These are phyloP conservation scores for Danio jaintianensis DNA, from an alignment of 2,797 vertebrate genomes.

Conservation along the genomic window DNA sequence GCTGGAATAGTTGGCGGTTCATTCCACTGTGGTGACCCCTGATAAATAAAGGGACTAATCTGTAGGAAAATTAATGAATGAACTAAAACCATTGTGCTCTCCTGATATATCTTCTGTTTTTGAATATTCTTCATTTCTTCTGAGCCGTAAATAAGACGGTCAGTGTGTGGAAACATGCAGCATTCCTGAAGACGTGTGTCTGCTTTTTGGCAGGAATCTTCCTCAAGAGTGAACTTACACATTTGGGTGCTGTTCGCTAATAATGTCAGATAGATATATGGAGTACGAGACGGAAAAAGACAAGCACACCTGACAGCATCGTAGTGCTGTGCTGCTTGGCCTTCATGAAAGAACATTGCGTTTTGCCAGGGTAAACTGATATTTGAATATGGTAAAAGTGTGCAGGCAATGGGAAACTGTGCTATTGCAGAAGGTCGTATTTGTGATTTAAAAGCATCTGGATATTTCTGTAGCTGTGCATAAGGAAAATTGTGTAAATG, in stretches of 20 bases:
- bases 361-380: slow-evolving; percentile 8
- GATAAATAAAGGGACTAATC: no score
- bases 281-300: neutral
- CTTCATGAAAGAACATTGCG: neutral
- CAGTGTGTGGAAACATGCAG: slow-evolving; percentile 7
- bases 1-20: no score
- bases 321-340: neutral
- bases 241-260: slow-evolving; percentile 5
- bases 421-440: neutral
- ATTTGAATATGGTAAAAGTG: neutral
- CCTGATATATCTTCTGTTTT: neutral
- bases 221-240: neutral
- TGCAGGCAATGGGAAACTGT: neutral
- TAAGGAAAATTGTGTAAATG: neutral
- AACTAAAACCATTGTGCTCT: neutral
- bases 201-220: slow-evolving; percentile 19
- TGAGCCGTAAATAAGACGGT: neutral
- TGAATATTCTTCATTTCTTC: neutral
- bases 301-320: slow-evolving; percentile 1
- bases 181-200: slow-evolving; percentile 23
- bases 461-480: neutral
- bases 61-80: no score
- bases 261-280: slow-evolving; percentile 34
- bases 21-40: no score
- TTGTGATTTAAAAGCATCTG: neutral